Evolutionary conservation across 92 coral and sea anemone genomes (phyloP).

Genomic region (Plumapathes pennacea): DNA sequence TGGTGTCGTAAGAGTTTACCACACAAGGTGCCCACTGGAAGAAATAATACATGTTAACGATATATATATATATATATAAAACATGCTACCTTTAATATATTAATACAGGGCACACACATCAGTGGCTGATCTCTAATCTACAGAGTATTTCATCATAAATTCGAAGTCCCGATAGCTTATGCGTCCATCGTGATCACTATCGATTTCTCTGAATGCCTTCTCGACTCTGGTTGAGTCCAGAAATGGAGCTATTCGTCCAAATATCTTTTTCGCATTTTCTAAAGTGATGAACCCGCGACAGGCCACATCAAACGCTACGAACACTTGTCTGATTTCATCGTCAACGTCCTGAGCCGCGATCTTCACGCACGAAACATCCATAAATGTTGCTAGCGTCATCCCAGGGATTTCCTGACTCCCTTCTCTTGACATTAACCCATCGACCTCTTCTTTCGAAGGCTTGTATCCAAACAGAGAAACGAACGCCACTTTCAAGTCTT

Average conservation of each 20-base stretch:
- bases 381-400: slow-evolving; percentile 51
- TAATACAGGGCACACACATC: too few relatives aligned
- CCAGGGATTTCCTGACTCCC: slow-evolving; percentile 15
- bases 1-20: too few relatives aligned
- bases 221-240: slow-evolving; percentile 64
- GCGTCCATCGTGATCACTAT: slow-evolving; percentile 89
- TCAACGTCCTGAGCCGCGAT: slow-evolving; percentile 68
- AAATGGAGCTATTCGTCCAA: slow-evolving; percentile 79
- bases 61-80: too few relatives aligned
- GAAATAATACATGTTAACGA: too few relatives aligned
- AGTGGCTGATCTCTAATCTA: slow-evolving; percentile 28
- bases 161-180: slow-evolving; percentile 92
- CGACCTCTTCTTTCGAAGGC: slow-evolving; percentile 84
- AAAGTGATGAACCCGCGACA: slow-evolving; percentile 87
- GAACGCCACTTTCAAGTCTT: slow-evolving; percentile 88
- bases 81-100: too few relatives aligned
- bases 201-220: slow-evolving; percentile 83
- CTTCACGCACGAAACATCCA: slow-evolving; percentile 64
- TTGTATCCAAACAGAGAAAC: slow-evolving; percentile 92
- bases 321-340: slow-evolving; percentile 89
- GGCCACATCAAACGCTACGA: slow-evolving; percentile 85
- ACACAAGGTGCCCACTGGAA: too few relatives aligned
- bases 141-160: slow-evolving; percentile 78
- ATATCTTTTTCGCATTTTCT: slow-evolving; percentile 70
- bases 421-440: slow-evolving; percentile 60